Evolutionary conservation across 2,113 vertebrate genomes (phyloP).

Genomic region (Harpagus bidentatus): DNA sequence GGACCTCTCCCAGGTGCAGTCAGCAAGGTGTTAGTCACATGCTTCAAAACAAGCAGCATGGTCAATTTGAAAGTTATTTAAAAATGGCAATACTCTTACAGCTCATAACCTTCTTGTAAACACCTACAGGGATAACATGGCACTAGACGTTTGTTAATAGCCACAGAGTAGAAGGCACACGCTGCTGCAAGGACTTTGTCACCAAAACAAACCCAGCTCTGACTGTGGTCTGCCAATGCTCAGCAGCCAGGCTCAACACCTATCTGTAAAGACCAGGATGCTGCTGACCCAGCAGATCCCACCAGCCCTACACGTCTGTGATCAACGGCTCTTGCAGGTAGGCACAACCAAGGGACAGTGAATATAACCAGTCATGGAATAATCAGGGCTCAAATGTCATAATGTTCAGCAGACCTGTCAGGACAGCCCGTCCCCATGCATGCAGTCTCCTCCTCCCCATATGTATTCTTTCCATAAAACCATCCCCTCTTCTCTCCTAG

Average conservation of each 20-base stretch:
- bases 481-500: not conserved
- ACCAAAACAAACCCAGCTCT: not conserved
- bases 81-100: not conserved
- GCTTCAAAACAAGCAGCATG: not conserved
- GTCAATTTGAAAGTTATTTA: not conserved
- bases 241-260: not conserved
- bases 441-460: not conserved
- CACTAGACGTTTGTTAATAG: not conserved
- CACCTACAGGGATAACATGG: not conserved
- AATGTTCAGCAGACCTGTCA: not conserved
- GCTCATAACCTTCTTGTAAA: not conserved
- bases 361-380: not conserved
- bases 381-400: not conserved
- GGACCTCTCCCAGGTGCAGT: not conserved
- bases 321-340: not conserved
- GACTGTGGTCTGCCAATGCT: not conserved
- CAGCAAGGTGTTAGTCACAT: accelerated
- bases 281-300: not conserved
- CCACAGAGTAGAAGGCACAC: accelerated
- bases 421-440: not conserved
- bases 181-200: not conserved
- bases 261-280: not conserved
- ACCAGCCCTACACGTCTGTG: not conserved
- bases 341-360: not conserved
- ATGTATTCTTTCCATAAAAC: not conserved